These are phyloP conservation scores for Cavia porcellus DNA, from an alignment of 2,113 vertebrate species.

Conservation along the genomic window DNA sequence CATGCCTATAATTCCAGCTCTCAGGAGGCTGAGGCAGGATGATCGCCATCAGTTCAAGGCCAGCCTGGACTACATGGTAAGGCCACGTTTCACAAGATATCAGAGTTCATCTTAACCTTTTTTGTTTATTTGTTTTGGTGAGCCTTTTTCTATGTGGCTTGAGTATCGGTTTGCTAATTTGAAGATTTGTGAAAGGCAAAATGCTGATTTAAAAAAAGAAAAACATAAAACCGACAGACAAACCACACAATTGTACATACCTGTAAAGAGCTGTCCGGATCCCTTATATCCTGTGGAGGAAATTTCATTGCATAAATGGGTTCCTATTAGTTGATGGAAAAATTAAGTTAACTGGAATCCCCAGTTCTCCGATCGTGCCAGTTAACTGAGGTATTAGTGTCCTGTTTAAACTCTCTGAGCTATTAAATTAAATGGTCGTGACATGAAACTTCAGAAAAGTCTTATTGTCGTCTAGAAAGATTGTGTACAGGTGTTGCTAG, in stretches of 20 bases:
- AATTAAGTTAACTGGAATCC: conserved; percentile 81
- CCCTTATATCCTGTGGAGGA: conserved; percentile 68
- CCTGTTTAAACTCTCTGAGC: conserved; percentile 81
- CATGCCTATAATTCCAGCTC: background rate
- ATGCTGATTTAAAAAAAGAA: conserved; percentile 6
- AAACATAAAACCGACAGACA: conserved; percentile 56
- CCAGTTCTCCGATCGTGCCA: conserved; percentile 71
- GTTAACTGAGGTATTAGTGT: conserved; percentile 79
- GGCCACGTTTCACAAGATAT: background rate
- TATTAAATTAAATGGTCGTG: conserved; percentile 83
- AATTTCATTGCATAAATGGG: conserved; percentile 79
- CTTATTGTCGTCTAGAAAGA: conserved; percentile 82
- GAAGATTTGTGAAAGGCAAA: conserved; percentile 68
- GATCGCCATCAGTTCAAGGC: background rate
- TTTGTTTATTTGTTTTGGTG: background rate
- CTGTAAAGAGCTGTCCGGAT: conserved; percentile 69
- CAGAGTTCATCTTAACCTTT: background rate
- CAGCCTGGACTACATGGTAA: background rate
- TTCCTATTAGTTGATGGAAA: conserved; percentile 80
- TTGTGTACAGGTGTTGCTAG: conserved; percentile 81
- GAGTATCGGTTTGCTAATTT: conserved; percentile 67
- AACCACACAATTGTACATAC: conserved; percentile 46
- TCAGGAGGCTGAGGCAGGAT: background rate
- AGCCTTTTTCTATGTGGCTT: conserved; percentile 8
- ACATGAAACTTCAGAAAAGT: conserved; percentile 83